Evolutionary conservation across 1,140 invertebrate genomes (phyloP).

Genomic region (Drosophila sp.): DNA sequence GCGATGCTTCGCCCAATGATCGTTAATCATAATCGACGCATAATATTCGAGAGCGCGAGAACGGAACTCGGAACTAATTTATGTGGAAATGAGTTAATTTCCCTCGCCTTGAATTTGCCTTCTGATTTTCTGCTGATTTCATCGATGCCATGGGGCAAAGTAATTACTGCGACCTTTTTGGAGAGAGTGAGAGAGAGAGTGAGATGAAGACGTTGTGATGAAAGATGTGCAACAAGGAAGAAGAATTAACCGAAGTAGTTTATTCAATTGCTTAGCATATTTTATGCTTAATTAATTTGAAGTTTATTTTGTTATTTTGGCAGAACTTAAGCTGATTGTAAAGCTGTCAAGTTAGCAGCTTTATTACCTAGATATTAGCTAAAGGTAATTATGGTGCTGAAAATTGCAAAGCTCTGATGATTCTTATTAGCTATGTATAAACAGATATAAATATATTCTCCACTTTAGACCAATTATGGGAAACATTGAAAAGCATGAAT

Average conservation of each 20-base stretch:
- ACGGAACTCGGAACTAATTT: slow-evolving; percentile 76
- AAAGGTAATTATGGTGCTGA: too few species aligned
- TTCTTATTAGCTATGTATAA: too few species aligned
- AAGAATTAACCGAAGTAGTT: neutral
- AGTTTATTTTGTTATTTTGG: neutral
- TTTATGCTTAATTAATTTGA: slow-evolving; percentile 1
- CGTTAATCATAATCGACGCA: slow-evolving; percentile 81
- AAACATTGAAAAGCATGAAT: too few species aligned
- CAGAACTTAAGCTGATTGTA: too few species aligned
- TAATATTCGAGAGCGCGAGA: slow-evolving; percentile 60
- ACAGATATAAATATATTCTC: too few species aligned
- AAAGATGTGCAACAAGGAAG: neutral
- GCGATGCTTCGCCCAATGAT: slow-evolving; percentile 60
- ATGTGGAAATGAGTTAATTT: slow-evolving; percentile 81
- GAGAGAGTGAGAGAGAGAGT: slow-evolving; percentile 2
- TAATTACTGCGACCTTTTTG: slow-evolving; percentile 61
- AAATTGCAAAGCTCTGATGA: too few species aligned
- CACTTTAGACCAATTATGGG: too few species aligned
- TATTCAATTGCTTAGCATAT: slow-evolving; percentile 7
- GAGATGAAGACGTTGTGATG: slow-evolving; percentile 36
- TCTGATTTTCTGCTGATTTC: slow-evolving; percentile 78
- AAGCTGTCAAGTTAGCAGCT: too few species aligned
- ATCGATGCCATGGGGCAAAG: slow-evolving; percentile 60
- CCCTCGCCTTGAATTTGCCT: slow-evolving; percentile 69
- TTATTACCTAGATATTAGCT: too few species aligned